Conservation (phyloP, 1,140 invertebrate species). For the Oreohelix idahoensis region DNA sequence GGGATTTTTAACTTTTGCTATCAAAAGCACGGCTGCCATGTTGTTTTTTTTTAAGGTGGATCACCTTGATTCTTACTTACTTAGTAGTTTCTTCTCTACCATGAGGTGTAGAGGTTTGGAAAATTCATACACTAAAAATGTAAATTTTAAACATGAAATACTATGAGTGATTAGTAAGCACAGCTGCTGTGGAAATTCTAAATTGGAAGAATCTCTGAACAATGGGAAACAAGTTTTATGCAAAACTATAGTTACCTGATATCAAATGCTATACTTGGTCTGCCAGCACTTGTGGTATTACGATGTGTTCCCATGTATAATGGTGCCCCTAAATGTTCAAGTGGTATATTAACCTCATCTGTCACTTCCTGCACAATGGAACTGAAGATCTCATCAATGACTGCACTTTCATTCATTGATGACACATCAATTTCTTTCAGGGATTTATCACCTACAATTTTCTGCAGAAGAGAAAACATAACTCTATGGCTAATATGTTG, state of each 20-base stretch:
- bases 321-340: slow-evolving; percentile 53
- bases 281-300: slow-evolving; percentile 65
- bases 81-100: no score
- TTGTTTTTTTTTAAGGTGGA: no score
- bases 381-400: slow-evolving; percentile 71
- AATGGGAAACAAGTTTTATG: neutral
- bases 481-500: neutral
- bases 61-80: no score
- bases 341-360: slow-evolving; percentile 71
- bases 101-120: no score
- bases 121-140: no score
- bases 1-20: no score
- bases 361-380: slow-evolving; percentile 70
- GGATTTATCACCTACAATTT: slow-evolving; percentile 56
- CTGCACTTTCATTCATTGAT: slow-evolving; percentile 46
- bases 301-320: slow-evolving; percentile 67
- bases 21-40: no score
- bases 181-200: no score
- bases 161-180: no score
- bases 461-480: slow-evolving; percentile 51
- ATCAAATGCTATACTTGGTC: slow-evolving; percentile 72
- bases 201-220: no score
- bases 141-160: no score
- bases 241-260: slow-evolving; percentile 56
- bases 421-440: slow-evolving; percentile 58